Percentiles rank a stretch among this genome's conserved stretches.
phyloP scores from a whole-genome alignment of 2,797 vertebrate species.

The Parotocinclus haroldoi region DNA sequence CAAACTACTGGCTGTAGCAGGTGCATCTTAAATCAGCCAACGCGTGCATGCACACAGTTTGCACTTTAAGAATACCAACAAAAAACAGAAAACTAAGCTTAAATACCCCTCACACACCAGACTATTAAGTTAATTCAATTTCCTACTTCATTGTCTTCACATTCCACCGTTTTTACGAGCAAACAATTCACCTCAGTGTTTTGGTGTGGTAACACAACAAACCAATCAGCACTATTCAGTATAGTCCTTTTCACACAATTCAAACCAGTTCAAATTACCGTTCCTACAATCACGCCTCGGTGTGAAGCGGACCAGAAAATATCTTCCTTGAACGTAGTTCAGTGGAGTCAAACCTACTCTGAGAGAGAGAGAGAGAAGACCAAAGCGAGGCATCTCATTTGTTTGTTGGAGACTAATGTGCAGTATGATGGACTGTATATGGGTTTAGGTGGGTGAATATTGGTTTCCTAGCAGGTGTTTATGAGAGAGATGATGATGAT shows the following conservation, averaged over 20 bases:
- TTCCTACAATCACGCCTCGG: too few species aligned
- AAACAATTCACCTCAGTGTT: neutral
- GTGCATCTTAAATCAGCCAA: too few species aligned
- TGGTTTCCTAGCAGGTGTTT: conserved; percentile 17
- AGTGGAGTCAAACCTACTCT: neutral
- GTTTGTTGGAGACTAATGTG: neutral
- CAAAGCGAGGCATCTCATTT: neutral
- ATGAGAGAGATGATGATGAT: conserved; percentile 18
- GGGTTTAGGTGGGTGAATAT: conserved; percentile 5
- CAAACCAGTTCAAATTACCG: too few species aligned
- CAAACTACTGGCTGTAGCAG: too few species aligned
- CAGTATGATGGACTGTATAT: conserved; percentile 6
- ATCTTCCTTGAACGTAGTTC: conserved; percentile 26
- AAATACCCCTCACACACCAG: too few species aligned
- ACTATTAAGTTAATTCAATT: too few species aligned
- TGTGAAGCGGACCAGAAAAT: conserved; percentile 11
- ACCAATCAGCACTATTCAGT: too few species aligned
- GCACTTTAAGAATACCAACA: too few species aligned
- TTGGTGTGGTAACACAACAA: conserved; percentile 26
- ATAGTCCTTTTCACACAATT: neutral
- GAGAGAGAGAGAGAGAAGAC: neutral
- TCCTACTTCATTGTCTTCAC: too few species aligned
- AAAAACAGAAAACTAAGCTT: too few species aligned
- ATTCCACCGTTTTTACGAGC: too few species aligned
- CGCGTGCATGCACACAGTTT: too few species aligned